Evolutionary conservation across 2,888 invertebrate genomes (phyloP).

Genomic region (Caenorhabditis zanzibari): DNA sequence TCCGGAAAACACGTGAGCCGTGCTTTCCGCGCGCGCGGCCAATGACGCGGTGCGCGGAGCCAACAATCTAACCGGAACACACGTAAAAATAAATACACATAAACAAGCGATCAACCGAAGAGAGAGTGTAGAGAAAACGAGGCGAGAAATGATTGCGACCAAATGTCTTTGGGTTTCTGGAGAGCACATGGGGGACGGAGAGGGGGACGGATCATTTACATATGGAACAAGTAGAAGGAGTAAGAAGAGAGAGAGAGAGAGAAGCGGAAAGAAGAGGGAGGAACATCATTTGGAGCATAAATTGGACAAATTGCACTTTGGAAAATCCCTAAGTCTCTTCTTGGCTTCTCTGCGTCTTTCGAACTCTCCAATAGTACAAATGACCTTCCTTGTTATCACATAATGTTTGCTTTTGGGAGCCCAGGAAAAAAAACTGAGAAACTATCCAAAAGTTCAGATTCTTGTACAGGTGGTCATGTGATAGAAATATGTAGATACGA

Average conservation of each 20-base stretch:
- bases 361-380: not conserved
- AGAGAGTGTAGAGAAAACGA: constrained; percentile 28
- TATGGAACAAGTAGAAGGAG: constrained; percentile 27
- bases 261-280: not conserved
- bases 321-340: not conserved
- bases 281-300: constrained; percentile 10
- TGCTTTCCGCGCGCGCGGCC: constrained; percentile 36
- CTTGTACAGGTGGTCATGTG: not conserved
- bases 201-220: constrained; percentile 29
- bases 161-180: constrained; percentile 54
- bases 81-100: constrained; percentile 64
- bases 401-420: constrained; percentile 3
- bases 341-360: not conserved
- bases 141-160: constrained; percentile 59
- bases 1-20: constrained; percentile 61
- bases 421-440: not conserved
- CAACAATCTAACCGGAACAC: constrained; percentile 57
- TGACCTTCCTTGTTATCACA: constrained; percentile 14
- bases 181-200: constrained; percentile 22
- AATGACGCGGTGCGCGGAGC: constrained; percentile 56
- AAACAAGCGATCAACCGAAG: constrained; percentile 34
- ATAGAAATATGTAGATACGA: constrained; percentile 6
- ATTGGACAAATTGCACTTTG: constrained; percentile 8
- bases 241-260: constrained; percentile 4
- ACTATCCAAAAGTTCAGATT: constrained; percentile 12